Percentiles rank a stretch among this genome's conserved stretches.
phyloP scores from a whole-genome alignment of 2,888 invertebrate genomes.

The Diarsia brunnea region DNA sequence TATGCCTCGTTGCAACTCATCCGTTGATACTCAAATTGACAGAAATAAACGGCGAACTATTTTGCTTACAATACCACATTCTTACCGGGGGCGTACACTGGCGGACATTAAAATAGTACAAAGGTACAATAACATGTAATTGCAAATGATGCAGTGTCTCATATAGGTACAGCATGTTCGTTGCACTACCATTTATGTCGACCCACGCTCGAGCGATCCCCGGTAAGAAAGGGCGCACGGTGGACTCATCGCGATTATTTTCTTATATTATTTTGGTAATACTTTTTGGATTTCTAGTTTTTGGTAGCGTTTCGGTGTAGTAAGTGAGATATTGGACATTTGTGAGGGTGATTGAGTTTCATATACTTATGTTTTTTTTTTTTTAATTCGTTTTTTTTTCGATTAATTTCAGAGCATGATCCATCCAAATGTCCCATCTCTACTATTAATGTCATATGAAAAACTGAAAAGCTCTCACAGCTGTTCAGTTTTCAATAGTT shows the following conservation, averaged over 20 bases:
- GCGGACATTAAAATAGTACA: conserved; percentile 86
- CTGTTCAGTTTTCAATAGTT: background rate
- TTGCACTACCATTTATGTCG: conserved; percentile 86
- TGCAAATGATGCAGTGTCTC: conserved; percentile 90
- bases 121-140: conserved; percentile 90
- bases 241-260: conserved; percentile 8
- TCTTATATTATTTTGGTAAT: too few relatives aligned
- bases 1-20: conserved; percentile 72
- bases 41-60: conserved; percentile 83
- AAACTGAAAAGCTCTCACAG: background rate
- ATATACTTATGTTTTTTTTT: background rate
- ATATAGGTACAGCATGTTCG: conserved; percentile 79
- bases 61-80: conserved; percentile 89
- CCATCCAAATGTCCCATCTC: too few relatives aligned
- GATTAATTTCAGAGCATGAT: background rate
- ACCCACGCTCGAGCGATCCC: conserved; percentile 79
- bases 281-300: background rate
- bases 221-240: conserved; percentile 53
- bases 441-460: too few relatives aligned
- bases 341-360: background rate
- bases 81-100: conserved; percentile 75
- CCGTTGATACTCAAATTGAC: conserved; percentile 81
- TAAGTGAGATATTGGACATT: background rate
- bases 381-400: background rate
- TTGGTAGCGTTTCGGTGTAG: background rate